Evolutionary conservation across 2,113 vertebrate genomes (phyloP).

Genomic region (Eublepharis macularius): DNA sequence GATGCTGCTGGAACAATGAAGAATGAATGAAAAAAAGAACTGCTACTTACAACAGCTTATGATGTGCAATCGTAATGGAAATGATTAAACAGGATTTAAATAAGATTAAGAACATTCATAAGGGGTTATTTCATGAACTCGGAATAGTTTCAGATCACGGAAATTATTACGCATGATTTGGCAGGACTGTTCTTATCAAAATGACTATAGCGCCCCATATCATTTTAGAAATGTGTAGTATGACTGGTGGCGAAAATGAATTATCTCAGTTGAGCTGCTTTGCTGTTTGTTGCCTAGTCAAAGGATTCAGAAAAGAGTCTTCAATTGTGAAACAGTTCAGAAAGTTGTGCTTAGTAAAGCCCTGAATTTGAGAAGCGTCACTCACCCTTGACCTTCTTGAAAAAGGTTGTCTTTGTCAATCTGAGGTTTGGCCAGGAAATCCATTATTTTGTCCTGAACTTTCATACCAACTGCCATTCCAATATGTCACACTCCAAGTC

Average conservation of each 20-base stretch:
- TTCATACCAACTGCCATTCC: neutral
- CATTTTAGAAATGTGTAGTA: neutral
- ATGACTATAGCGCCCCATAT: neutral
- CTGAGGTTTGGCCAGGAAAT: neutral
- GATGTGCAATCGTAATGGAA: neutral
- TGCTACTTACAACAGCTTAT: neutral
- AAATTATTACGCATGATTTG: too few species aligned
- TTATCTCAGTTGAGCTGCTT: neutral
- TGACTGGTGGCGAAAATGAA: neutral
- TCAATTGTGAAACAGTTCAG: neutral
- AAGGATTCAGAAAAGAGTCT: neutral
- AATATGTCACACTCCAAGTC: too few species aligned
- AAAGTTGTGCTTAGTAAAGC: neutral
- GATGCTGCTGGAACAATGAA: neutral
- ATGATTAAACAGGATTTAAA: too few species aligned
- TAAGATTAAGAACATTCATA: too few species aligned
- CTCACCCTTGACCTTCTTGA: neutral
- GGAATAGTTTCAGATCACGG: too few species aligned
- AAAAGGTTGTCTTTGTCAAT: too few species aligned
- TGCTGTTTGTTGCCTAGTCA: neutral
- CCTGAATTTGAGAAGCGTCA: neutral
- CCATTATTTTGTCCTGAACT: neutral
- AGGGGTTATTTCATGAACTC: neutral
- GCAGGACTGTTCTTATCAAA: too few species aligned
- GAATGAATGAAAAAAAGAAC: neutral